phyloP scores from a whole-genome alignment of 2,797 vertebrate species.

The Odontamblyopus rebecca region DNA sequence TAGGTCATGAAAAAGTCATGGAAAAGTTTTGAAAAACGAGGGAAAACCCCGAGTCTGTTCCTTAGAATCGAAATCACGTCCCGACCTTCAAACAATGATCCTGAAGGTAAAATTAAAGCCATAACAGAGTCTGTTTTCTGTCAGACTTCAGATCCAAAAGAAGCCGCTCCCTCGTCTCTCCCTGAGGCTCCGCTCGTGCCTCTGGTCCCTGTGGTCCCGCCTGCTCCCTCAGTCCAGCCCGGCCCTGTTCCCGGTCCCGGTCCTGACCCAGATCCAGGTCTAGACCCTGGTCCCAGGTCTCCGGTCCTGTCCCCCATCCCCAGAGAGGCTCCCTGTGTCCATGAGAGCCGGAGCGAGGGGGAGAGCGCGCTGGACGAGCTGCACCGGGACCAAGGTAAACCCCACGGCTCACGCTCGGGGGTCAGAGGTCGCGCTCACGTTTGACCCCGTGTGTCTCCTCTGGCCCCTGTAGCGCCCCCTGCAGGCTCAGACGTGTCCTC shows the following conservation, averaged over 20 bases:
- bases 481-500: slow-evolving; percentile 49
- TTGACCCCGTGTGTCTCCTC: background rate
- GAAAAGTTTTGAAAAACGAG: too few species aligned
- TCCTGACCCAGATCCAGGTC: slow-evolving; percentile 4
- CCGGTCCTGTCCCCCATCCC: slow-evolving; percentile 31
- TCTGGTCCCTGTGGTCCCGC: background rate
- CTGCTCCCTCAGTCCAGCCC: background rate
- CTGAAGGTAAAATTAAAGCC: too few species aligned
- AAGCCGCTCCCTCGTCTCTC: too few species aligned
- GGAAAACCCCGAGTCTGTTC: too few species aligned
- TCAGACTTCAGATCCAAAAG: slow-evolving; percentile 41
- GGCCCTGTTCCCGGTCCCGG: background rate
- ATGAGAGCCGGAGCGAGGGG: slow-evolving; percentile 84
- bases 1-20: too few species aligned
- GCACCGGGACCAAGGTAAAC: slow-evolving; percentile 12
- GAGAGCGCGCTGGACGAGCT: slow-evolving; percentile 83
- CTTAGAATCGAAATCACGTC: too few species aligned
- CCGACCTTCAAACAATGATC: too few species aligned
- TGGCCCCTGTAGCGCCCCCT: slow-evolving; percentile 2
- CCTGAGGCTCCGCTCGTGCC: slow-evolving; percentile 1
- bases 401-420: background rate
- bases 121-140: too few species aligned
- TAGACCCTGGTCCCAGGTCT: slow-evolving; percentile 29
- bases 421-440: background rate
- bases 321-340: slow-evolving; percentile 20